Evolutionary conservation across 2,888 invertebrate genomes (phyloP).

Genomic region (Herminia tarsipennalis): DNA sequence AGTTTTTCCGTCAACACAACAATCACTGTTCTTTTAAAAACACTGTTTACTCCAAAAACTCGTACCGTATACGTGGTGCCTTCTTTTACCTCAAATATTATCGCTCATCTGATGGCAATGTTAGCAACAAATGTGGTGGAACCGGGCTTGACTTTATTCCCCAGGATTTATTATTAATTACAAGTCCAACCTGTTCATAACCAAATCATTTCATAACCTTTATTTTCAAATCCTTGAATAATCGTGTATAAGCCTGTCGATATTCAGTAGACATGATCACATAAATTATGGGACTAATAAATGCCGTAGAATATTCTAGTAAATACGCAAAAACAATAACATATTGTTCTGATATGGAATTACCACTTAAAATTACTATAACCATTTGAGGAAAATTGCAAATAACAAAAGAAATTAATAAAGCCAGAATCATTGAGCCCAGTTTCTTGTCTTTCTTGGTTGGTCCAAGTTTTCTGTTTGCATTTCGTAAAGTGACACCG

Average conservation of each 20-base stretch:
- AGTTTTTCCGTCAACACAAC: too few relatives aligned
- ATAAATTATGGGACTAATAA: conserved; percentile 96
- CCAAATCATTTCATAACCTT: conserved; percentile 25
- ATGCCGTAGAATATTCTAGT: conserved; percentile 92
- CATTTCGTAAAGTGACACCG: conserved; percentile 34
- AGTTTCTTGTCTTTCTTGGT: conserved; percentile 90
- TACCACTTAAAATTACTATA: conserved; percentile 89
- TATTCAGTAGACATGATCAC: conserved; percentile 97
- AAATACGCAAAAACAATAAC: conserved; percentile 92
- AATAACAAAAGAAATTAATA: conserved; percentile 93
- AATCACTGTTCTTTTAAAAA: too few relatives aligned
- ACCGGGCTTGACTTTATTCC: too few relatives aligned
- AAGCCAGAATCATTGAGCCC: conserved; percentile 95
- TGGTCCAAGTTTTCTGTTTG: conserved; percentile 86
- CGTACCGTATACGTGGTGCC: too few relatives aligned
- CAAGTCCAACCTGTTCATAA: too few relatives aligned
- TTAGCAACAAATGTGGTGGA: too few relatives aligned
- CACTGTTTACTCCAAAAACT: too few relatives aligned
- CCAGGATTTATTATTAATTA: too few relatives aligned
- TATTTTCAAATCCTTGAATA: conserved; percentile 83
- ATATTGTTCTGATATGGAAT: conserved; percentile 85
- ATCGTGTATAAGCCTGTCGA: conserved; percentile 92
- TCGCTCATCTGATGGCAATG: too few relatives aligned
- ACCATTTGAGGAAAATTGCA: conserved; percentile 96
- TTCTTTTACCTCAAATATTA: too few relatives aligned